Percentiles rank a stretch among this genome's conserved stretches.
These are phyloP conservation scores for Torymus aiolomorphi DNA, from an alignment of 2,888 invertebrate genomes.

Conservation along the genomic window DNA sequence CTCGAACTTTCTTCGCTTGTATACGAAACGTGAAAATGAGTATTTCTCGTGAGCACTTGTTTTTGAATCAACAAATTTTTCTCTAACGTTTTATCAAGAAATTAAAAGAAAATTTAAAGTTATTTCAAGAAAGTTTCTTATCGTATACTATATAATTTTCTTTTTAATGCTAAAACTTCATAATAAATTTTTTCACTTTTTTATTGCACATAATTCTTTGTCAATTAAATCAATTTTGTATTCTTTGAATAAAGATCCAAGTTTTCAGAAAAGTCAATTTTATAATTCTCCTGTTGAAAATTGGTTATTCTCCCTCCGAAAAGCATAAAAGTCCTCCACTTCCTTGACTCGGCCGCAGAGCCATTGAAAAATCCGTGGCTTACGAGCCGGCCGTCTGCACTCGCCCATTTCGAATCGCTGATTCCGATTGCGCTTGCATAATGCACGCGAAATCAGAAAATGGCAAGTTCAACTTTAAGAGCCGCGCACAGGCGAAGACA, in stretches of 20 bases:
- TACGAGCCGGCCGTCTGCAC: not conserved
- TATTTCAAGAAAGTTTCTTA: not conserved
- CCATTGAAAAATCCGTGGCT: constrained; percentile 12
- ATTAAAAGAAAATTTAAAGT: not conserved
- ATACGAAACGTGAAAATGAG: not conserved
- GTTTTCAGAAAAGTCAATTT: too few relatives aligned
- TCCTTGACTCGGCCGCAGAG: not conserved
- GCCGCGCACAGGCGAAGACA: not conserved
- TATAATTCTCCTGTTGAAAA: too few relatives aligned
- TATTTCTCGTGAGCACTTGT: constrained; percentile 11
- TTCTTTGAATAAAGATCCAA: too few relatives aligned
- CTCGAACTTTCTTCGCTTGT: not conserved
- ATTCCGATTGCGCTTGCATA: constrained; percentile 33
- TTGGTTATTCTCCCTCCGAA: not conserved
- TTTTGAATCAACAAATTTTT: not conserved
- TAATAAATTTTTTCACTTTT: too few relatives aligned
- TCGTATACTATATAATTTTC: not conserved
- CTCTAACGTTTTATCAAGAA: not conserved
- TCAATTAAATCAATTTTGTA: too few relatives aligned
- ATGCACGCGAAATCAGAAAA: constrained; percentile 29
- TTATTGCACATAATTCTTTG: too few relatives aligned
- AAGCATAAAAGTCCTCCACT: not conserved
- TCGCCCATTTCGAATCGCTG: constrained; percentile 5
- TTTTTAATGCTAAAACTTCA: too few relatives aligned
- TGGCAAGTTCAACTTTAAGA: constrained; percentile 26